These are phyloP conservation scores for Pandemis cinnamomeana DNA, from an alignment of 2,888 invertebrate genomes.

Conservation along the genomic window DNA sequence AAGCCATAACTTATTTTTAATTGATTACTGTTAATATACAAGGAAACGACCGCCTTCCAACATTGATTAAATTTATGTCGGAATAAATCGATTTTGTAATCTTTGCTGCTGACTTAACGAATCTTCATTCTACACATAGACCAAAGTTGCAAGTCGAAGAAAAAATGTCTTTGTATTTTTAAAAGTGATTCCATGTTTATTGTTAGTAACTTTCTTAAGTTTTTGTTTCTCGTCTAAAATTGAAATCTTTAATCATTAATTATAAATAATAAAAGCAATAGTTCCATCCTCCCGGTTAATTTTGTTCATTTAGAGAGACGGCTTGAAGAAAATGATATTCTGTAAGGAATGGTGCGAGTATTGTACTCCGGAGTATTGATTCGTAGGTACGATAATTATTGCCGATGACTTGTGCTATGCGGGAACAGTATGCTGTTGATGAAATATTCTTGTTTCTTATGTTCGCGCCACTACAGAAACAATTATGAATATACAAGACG, in stretches of 20 bases:
- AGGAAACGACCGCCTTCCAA: slow-evolving; percentile 68
- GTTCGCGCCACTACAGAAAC: slow-evolving; percentile 33
- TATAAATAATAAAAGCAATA: slow-evolving; percentile 12
- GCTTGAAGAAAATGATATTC: slow-evolving; percentile 45
- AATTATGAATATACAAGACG: slow-evolving; percentile 34
- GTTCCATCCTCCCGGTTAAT: slow-evolving; percentile 35
- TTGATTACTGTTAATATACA: slow-evolving; percentile 76
- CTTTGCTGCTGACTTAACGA: slow-evolving; percentile 49
- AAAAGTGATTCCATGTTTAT: neutral
- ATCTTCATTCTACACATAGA: slow-evolving; percentile 7
- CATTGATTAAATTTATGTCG: slow-evolving; percentile 75
- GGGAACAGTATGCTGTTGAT: slow-evolving; percentile 43
- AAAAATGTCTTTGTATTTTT: neutral
- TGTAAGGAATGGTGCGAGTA: slow-evolving; percentile 44
- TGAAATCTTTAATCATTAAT: slow-evolving; percentile 18
- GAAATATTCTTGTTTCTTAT: slow-evolving; percentile 43
- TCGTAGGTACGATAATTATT: slow-evolving; percentile 60
- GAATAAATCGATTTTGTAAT: slow-evolving; percentile 60
- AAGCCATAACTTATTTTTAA: slow-evolving; percentile 73
- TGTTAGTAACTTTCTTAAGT: neutral
- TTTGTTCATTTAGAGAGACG: slow-evolving; percentile 36
- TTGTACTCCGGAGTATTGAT: slow-evolving; percentile 51
- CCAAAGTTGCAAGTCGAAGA: neutral
- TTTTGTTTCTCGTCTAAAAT: neutral
- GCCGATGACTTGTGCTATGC: slow-evolving; percentile 65